Evolutionary conservation across 1,140 invertebrate genomes (phyloP), one percentile per base, ranked within the genome.

Genomic region (Nomia melanderi): DNA sequence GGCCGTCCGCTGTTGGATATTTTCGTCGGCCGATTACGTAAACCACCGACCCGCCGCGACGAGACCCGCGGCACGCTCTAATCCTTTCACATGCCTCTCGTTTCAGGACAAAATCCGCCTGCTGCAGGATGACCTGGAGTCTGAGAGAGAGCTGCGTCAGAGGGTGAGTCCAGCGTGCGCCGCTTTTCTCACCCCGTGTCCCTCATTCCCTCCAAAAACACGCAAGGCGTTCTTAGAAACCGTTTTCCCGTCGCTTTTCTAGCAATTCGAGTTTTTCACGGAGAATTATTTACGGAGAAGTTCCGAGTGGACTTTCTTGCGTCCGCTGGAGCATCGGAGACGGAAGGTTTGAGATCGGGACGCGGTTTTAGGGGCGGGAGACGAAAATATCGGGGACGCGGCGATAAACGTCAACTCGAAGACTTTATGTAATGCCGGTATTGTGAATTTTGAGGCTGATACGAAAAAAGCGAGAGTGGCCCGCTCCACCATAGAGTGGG

Each of bases 41-140:
- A 87, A 86, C 69, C 76, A 47, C 36, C 72, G 81, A 72, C 72
- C 57, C 72, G 71, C 72, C 76, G 47, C 62, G 81, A 77, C 71
- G 76, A 69, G 69, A 62, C 25, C 50, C 54, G 54, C 41, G 70
- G 75, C 44, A 78, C 36, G 50, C 33, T 83, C 71, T 85, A 81
- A 85, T 84, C 71, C 72, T 71, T 69, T 63, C 62, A n/a, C n/a
- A 78, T 78, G 65, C 81, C 80, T 88, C 66, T 87, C 90, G 85
- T 96, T 97, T 91, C 95, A 98, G 98, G 98, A 99, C 94, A 98
- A 98, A 95, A 98, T 99, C 93, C 97, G 98, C 93, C 96, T 99
- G 89, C 94, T 99, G 88, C 97, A 98, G 90, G 98, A 99, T 95
- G 98, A 99, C 94, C 94, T 99, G 94, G 98, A 99, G 95, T 96